These are phyloP conservation scores for Oostethus manadensis DNA, from an alignment of 2,113 vertebrate species.

Conservation along the genomic window DNA sequence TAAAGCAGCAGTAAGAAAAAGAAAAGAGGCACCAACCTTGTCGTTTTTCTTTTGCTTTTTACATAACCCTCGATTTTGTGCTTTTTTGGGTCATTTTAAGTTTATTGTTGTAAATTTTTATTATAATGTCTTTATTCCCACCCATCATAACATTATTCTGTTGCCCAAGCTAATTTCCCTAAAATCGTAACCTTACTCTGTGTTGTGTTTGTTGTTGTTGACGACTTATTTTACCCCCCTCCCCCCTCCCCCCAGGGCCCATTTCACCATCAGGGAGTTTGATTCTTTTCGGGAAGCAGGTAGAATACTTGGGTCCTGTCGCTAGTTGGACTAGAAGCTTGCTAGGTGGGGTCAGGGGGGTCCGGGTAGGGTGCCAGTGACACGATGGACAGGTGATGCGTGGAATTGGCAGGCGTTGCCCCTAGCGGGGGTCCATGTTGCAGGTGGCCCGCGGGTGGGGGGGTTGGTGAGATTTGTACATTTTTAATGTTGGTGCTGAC, in stretches of 20 bases:
- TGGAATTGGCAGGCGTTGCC: constrained; percentile 43
- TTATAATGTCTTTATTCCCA: no score
- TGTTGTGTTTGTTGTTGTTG: no score
- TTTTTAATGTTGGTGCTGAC: constrained; percentile 63
- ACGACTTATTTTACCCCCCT: constrained; percentile 24
- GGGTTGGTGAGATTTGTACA: constrained; percentile 29
- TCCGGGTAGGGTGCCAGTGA: neutral
- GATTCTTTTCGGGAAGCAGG: constrained; percentile 42
- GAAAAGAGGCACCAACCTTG: no score
- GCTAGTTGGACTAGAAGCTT: neutral
- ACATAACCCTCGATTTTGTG: no score
- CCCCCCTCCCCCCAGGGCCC: constrained; percentile 44
- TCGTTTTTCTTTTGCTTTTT: no score
- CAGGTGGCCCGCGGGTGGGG: constrained; percentile 23
- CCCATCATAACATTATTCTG: no score
- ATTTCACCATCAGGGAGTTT: constrained; percentile 69
- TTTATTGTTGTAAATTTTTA: no score
- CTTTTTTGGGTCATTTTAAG: no score
- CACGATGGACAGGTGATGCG: neutral
- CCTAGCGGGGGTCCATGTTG: constrained; percentile 9
- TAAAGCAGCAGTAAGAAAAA: no score
- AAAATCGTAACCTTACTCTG: no score
- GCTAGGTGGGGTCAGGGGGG: neutral
- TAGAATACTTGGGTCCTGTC: no score
- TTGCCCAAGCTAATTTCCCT: no score